Conservation (phyloP, 1,140 invertebrate genomes). For the Drosophila hydei region DNA sequence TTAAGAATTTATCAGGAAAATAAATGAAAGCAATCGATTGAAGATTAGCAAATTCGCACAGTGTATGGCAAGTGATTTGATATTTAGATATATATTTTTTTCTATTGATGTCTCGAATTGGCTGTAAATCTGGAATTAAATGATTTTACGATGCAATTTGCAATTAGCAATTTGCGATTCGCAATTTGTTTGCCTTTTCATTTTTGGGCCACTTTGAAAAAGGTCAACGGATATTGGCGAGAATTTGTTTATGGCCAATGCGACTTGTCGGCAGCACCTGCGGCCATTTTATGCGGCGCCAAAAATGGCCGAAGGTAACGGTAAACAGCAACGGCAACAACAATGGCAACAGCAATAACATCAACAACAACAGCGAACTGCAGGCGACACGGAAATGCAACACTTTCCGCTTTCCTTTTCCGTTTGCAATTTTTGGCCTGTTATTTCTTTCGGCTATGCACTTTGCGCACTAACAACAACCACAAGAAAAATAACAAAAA, state of each 20-base stretch:
- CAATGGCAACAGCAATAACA: conserved; percentile 21
- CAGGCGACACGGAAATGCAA: conserved; percentile 62
- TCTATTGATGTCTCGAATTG: conserved; percentile 63
- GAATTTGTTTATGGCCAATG: conserved; percentile 51
- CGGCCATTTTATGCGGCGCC: conserved; percentile 42
- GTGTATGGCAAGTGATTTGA: conserved; percentile 50
- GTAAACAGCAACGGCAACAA: conserved; percentile 7
- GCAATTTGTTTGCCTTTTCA: conserved; percentile 33
- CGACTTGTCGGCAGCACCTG: conserved; percentile 52
- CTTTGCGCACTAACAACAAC: conserved; percentile 49
- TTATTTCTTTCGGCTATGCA: conserved; percentile 57
- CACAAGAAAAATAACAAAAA: conserved; percentile 30
- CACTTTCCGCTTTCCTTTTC: conserved; percentile 72
- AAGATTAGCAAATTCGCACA: background rate
- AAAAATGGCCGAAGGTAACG: conserved; percentile 28
- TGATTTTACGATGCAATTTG: conserved; percentile 67
- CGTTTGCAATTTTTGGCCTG: conserved; percentile 56
- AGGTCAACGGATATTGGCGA: conserved; percentile 48
- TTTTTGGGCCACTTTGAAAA: conserved; percentile 18
- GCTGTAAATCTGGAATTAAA: conserved; percentile 71
- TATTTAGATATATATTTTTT: conserved; percentile 32
- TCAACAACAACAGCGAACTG: conserved; percentile 10
- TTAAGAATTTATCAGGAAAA: too few relatives aligned
- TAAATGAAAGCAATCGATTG: too few relatives aligned
- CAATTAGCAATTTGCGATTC: conserved; percentile 61